These are phyloP conservation scores for Aythya baeri DNA, from an alignment of 2,113 vertebrate species.

Conservation along the genomic window DNA sequence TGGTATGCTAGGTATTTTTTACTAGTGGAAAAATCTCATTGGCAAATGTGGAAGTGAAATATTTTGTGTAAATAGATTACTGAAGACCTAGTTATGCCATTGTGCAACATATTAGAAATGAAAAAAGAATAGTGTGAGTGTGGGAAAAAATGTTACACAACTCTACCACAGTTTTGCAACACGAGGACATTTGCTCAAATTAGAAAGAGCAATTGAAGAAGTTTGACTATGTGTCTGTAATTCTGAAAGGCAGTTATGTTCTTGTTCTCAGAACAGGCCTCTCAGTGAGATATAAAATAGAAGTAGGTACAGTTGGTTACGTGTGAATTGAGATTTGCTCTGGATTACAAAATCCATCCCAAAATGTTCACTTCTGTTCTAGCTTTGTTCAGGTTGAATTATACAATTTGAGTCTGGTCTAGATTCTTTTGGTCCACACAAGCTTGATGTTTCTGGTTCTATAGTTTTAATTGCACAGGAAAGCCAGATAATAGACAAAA, in stretches of 20 bases:
- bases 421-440: not conserved
- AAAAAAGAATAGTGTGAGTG: conserved; percentile 3
- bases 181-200: not conserved
- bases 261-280: not conserved
- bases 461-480: not conserved
- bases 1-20: not conserved
- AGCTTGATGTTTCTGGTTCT: not conserved
- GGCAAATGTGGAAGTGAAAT: not conserved
- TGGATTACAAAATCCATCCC: not conserved
- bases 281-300: not conserved
- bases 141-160: conserved; percentile 35
- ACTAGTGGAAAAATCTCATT: not conserved
- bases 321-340: not conserved
- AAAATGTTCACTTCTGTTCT: not conserved
- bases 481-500: not conserved
- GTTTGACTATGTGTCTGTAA: not conserved
- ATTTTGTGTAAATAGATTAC: not conserved
- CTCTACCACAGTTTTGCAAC: not conserved
- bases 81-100: not conserved
- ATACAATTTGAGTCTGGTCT: not conserved
- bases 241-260: not conserved
- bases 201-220: conserved; percentile 25
- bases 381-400: not conserved
- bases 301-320: not conserved
- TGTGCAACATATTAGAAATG: not conserved